Percentiles rank a stretch among this genome's conserved stretches.
Evolutionary conservation across 2,113 vertebrate genomes (phyloP).

Genomic region (Catharus fuscescens): DNA sequence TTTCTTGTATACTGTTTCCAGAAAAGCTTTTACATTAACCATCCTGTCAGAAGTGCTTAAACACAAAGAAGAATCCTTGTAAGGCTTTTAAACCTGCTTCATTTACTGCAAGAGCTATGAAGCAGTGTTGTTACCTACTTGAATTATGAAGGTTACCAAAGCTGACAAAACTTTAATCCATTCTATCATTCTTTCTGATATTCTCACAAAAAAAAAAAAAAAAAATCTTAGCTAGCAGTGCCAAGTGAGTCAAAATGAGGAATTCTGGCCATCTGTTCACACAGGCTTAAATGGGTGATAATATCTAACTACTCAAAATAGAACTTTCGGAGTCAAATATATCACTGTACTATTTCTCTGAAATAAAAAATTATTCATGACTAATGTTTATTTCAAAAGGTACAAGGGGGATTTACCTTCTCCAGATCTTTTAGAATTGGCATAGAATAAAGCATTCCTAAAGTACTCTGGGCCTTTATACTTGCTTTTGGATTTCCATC

Average conservation of each 20-base stretch:
- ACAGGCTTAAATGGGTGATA: not conserved
- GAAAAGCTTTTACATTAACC: not conserved
- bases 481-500: constrained; percentile 81
- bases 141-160: not conserved
- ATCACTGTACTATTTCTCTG: not conserved
- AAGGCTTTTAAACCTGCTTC: not conserved
- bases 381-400: not conserved
- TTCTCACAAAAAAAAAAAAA: not conserved
- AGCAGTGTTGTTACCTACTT: not conserved
- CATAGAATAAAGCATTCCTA: constrained; percentile 81
- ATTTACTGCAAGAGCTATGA: not conserved
- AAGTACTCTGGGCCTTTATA: constrained; percentile 78
- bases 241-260: not conserved
- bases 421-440: constrained; percentile 72
- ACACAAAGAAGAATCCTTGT: not conserved
- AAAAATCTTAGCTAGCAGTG: not conserved
- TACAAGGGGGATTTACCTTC: constrained; percentile 68
- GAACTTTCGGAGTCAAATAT: not conserved
- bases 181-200: not conserved
- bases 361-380: not conserved
- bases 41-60: not conserved
- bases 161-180: not conserved
- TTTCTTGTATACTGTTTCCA: not conserved
- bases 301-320: not conserved
- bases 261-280: not conserved